These are phyloP conservation scores for Chiroxiphia lanceolata DNA, from an alignment of 2,797 vertebrate genomes.

Conservation along the genomic window DNA sequence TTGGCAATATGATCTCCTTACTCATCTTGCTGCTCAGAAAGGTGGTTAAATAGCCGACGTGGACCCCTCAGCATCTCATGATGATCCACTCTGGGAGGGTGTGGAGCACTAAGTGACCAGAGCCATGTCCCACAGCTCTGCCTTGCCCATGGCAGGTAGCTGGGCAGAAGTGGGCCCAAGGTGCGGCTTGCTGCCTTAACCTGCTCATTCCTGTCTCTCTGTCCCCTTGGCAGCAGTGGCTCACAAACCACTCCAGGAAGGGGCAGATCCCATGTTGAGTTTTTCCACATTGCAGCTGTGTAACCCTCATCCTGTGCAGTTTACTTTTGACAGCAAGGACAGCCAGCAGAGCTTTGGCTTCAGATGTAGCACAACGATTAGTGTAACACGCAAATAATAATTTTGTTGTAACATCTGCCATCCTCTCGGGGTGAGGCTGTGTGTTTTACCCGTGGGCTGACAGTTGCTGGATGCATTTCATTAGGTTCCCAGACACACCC, in stretches of 20 bases:
- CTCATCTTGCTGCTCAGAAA: background rate
- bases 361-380: background rate
- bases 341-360: slow-evolving; percentile 18
- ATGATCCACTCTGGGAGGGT: background rate
- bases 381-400: slow-evolving; percentile 36
- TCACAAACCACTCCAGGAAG: background rate
- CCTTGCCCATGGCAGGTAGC: background rate
- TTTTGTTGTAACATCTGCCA: slow-evolving; percentile 53
- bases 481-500: slow-evolving; percentile 70
- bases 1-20: background rate
- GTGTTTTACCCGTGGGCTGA: slow-evolving; percentile 51
- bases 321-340: background rate
- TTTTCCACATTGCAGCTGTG: background rate
- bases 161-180: background rate
- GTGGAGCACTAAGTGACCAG: accelerated
- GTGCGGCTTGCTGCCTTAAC: accelerated
- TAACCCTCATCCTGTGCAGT: background rate
- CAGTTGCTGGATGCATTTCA: slow-evolving; percentile 21
- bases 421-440: slow-evolving; percentile 52
- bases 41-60: accelerated
- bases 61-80: accelerated
- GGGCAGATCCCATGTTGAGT: accelerated
- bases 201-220: background rate
- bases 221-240: accelerated
- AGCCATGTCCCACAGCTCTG: accelerated